phyloP scores from a whole-genome alignment of 2,888 invertebrate species.

The Lasius platythorax region DNA sequence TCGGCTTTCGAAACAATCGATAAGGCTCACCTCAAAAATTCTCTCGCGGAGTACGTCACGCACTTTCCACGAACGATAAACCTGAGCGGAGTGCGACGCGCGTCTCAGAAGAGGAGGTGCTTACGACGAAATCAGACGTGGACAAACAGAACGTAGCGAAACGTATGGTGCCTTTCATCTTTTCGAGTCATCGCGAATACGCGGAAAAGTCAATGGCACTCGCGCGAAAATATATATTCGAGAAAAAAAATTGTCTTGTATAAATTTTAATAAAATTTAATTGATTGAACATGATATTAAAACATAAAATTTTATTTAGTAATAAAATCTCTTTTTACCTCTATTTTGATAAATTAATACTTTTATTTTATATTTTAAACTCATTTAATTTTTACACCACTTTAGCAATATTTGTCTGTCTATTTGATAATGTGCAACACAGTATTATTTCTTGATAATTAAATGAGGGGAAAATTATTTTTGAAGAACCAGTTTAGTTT shows the following conservation, averaged over 20 bases:
- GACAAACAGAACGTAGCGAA: conserved; percentile 37
- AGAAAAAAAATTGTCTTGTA: conserved; percentile 11
- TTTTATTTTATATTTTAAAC: not conserved
- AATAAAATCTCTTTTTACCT: not conserved
- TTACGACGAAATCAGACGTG: conserved; percentile 62
- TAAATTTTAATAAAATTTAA: conserved; percentile 21
- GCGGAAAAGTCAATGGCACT: conserved; percentile 49
- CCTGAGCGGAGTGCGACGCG: conserved; percentile 44
- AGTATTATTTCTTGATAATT: not conserved
- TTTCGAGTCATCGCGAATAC: conserved; percentile 51
- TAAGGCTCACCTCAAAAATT: conserved; percentile 69
- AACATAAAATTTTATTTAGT: not conserved
- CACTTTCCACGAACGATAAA: conserved; percentile 74
- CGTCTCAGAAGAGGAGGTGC: conserved; percentile 43
- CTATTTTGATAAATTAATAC: not conserved
- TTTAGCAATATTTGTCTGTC: not conserved
- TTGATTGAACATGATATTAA: not conserved
- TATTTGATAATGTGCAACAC: not conserved
- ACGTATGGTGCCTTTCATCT: conserved; percentile 19
- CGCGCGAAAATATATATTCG: not conserved
- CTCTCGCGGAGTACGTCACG: conserved; percentile 70
- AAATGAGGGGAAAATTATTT: not conserved
- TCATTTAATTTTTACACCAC: not conserved
- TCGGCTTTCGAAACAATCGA: conserved; percentile 71
- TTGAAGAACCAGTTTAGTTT: not conserved